phyloP scores from a whole-genome alignment of 2,113 vertebrate species.

The Ophthalmolycus amberensis region DNA sequence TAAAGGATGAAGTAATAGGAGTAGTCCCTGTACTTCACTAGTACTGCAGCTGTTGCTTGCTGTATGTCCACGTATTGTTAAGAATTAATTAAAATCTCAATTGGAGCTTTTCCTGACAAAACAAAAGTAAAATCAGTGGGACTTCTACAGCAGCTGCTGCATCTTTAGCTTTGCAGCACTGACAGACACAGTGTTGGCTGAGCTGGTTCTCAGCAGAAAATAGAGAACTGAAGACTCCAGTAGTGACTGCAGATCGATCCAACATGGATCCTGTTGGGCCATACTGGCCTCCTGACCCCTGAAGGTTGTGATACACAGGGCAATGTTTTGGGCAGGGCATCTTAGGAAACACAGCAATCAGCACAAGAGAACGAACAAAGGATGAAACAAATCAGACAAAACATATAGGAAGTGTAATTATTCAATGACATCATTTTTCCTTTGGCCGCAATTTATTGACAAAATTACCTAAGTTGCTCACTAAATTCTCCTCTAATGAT shows the following conservation, averaged over 20 bases:
- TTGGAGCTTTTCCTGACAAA: constrained; percentile 32
- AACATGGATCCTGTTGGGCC: constrained; percentile 88
- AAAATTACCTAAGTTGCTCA: not conserved
- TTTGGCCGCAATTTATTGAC: not conserved
- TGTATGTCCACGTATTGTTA: constrained; percentile 2
- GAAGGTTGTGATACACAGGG: constrained; percentile 70
- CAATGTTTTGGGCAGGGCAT: constrained; percentile 69
- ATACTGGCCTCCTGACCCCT: constrained; percentile 86
- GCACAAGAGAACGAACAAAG: constrained; percentile 35
- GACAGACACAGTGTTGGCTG: constrained; percentile 74
- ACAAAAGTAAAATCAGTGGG: constrained; percentile 8
- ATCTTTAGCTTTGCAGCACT: constrained; percentile 69
- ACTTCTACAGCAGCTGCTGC: constrained; percentile 34
- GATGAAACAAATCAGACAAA: constrained; percentile 49
- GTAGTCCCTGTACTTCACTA: constrained; percentile 3
- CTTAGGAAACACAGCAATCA: constrained; percentile 57
- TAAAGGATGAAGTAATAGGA: constrained; percentile 36
- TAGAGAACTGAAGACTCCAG: constrained; percentile 75
- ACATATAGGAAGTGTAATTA: constrained; percentile 5
- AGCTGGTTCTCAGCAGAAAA: constrained; percentile 93
- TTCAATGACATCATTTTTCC: not conserved
- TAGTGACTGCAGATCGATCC: constrained; percentile 89
- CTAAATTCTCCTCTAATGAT: constrained; percentile 44
- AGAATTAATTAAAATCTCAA: constrained; percentile 18
- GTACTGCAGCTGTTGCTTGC: constrained; percentile 21